A percentile compares a stretch with the other conserved stretches of the same genome.
These are phyloP conservation scores for Andrena bicolor DNA, from an alignment of 2,888 invertebrate genomes.

Conservation along the genomic window DNA sequence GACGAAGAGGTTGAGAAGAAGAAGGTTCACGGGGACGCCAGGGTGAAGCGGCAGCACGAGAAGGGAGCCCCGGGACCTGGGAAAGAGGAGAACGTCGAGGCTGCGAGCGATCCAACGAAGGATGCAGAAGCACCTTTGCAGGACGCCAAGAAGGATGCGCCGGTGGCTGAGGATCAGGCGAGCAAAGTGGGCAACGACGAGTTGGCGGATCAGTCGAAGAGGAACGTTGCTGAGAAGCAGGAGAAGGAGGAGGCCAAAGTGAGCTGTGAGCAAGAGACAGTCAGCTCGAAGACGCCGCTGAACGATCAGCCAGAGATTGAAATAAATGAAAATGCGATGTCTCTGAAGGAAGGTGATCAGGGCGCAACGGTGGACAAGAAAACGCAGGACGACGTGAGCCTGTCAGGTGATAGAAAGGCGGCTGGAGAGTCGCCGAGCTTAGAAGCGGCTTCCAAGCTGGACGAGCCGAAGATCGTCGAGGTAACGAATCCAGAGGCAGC, in stretches of 20 bases:
- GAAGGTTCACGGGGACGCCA: slow-evolving; percentile 31
- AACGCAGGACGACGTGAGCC: not conserved
- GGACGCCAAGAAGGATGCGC: not conserved
- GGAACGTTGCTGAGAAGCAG: slow-evolving; percentile 3
- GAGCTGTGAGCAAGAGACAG: not conserved
- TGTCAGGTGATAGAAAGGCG: not conserved
- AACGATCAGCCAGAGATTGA: slow-evolving; percentile 19
- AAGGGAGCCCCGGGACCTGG: not conserved
- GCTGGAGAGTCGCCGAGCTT: not conserved
- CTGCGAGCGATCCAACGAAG: not conserved
- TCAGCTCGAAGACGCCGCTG: not conserved
- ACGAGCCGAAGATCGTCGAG: slow-evolving; percentile 20
- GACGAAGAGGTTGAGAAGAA: slow-evolving; percentile 45
- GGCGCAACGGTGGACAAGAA: not conserved
- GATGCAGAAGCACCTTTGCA: not conserved
- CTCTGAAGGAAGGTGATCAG: not conserved
- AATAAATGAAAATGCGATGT: slow-evolving; percentile 2
- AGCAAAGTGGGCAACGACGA: not conserved
- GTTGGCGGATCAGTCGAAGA: slow-evolving; percentile 15
- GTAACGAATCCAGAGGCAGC: not conserved
- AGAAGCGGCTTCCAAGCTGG: slow-evolving; percentile 35
- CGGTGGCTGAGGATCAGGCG: not conserved
- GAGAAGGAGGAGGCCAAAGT: not conserved
- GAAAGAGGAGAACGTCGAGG: not conserved
- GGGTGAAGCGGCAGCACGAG: slow-evolving; percentile 55